Evolutionary conservation across 2,797 vertebrate genomes (phyloP).

Genomic region (Sternotherus odoratus): DNA sequence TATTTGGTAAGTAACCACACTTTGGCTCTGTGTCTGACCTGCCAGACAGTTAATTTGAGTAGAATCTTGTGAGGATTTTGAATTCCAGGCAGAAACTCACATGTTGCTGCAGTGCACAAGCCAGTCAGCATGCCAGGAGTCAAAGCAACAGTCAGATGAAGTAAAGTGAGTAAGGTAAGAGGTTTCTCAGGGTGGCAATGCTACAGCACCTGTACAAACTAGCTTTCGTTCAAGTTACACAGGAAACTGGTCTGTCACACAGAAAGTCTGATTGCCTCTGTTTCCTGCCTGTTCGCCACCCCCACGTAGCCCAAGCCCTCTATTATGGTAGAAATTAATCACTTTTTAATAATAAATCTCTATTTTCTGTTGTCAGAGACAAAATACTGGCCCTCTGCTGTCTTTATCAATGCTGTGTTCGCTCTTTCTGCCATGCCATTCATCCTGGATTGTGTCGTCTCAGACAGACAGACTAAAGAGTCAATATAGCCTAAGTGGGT

Average conservation of each 20-base stretch:
- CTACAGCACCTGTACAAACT: fast-evolving
- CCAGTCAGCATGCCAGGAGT: background rate
- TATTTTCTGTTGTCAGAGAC: background rate
- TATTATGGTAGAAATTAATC: background rate
- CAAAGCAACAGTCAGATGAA: background rate
- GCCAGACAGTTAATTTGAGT: background rate
- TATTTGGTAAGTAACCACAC: fast-evolving
- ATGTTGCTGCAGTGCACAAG: background rate
- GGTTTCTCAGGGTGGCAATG: fast-evolving
- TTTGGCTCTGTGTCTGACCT: background rate
- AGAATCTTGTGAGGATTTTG: background rate
- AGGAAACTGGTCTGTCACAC: background rate
- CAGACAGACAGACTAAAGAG: background rate
- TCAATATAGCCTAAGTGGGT: background rate
- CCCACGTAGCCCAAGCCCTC: background rate
- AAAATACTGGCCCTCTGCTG: background rate
- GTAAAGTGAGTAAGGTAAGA: background rate
- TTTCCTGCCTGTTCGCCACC: background rate
- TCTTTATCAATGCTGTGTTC: background rate
- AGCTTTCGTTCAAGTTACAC: background rate
- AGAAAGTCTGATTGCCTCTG: background rate
- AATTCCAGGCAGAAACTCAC: background rate
- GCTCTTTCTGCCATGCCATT: background rate
- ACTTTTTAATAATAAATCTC: background rate
- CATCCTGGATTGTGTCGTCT: background rate